These are phyloP conservation scores for Stegodyphus mimosarum DNA, from an alignment of 1,140 invertebrate genomes.

Conservation along the genomic window DNA sequence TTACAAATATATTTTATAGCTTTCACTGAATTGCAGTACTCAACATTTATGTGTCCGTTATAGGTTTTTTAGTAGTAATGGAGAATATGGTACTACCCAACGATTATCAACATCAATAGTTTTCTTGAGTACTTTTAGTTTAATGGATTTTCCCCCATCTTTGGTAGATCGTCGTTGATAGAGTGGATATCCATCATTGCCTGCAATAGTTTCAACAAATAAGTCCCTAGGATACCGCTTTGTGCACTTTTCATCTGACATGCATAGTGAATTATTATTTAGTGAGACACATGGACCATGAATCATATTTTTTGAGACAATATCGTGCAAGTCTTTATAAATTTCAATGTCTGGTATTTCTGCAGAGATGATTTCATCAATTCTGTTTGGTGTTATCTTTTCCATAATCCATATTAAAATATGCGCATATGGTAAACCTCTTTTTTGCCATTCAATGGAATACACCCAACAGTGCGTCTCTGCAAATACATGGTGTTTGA, in stretches of 20 bases:
- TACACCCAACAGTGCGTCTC: constrained; percentile 61
- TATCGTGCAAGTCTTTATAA: constrained; percentile 22
- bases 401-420: constrained; percentile 64
- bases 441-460: constrained; percentile 69
- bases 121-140: no score
- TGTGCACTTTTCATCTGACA: constrained; percentile 69
- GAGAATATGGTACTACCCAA: no score
- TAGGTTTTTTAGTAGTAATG: constrained; percentile 63
- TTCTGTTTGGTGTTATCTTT: neutral
- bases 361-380: constrained; percentile 46
- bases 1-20: constrained; percentile 66
- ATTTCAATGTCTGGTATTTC: constrained; percentile 42
- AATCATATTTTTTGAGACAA: constrained; percentile 68
- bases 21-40: constrained; percentile 65
- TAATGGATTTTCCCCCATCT: constrained; percentile 42
- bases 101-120: no score
- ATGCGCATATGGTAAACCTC: constrained; percentile 69
- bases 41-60: constrained; percentile 70
- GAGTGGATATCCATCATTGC: constrained; percentile 67
- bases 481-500: neutral
- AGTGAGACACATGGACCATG: constrained; percentile 71
- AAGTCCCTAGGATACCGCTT: constrained; percentile 68
- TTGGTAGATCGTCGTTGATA: constrained; percentile 65
- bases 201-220: constrained; percentile 66
- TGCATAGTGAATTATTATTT: constrained; percentile 70